Conservation (phyloP, 2,888 invertebrate genomes). For the Netelia melanura region DNA sequence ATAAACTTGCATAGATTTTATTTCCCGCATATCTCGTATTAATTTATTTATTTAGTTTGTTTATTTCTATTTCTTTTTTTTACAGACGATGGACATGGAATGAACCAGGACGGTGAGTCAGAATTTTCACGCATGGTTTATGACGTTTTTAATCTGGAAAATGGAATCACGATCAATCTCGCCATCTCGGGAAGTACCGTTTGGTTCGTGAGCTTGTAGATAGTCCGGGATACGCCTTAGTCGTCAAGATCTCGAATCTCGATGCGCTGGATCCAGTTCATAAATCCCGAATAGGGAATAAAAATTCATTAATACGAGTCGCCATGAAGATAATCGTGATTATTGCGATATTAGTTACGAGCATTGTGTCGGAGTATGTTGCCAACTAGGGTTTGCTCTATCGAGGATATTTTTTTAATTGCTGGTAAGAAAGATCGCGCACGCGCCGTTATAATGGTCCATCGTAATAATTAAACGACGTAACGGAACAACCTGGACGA, state of each 20-base stretch:
- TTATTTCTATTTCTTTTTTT: conserved; percentile 69
- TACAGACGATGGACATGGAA: conserved; percentile 82
- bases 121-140: conserved; percentile 32
- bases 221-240: conserved; percentile 60
- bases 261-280: conserved; percentile 23
- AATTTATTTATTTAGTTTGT: conserved; percentile 29
- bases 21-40: background rate
- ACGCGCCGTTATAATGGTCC: conserved; percentile 65
- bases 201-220: conserved; percentile 25
- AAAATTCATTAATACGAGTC: conserved; percentile 13
- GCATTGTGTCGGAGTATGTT: background rate
- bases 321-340: background rate
- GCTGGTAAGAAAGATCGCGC: conserved; percentile 38
- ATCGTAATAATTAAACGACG: conserved; percentile 66
- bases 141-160: conserved; percentile 19
- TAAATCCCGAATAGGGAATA: conserved; percentile 5
- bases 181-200: conserved; percentile 46
- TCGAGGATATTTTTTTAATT: conserved; percentile 37
- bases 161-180: conserved; percentile 52
- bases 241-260: conserved; percentile 40
- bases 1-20: background rate
- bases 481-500: conserved; percentile 56
- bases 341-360: conserved; percentile 15
- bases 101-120: conserved; percentile 83
- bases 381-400: background rate